phyloP scores from a whole-genome alignment of 2,797 vertebrate genomes.

The Pantherophis alleghaniensis region DNA sequence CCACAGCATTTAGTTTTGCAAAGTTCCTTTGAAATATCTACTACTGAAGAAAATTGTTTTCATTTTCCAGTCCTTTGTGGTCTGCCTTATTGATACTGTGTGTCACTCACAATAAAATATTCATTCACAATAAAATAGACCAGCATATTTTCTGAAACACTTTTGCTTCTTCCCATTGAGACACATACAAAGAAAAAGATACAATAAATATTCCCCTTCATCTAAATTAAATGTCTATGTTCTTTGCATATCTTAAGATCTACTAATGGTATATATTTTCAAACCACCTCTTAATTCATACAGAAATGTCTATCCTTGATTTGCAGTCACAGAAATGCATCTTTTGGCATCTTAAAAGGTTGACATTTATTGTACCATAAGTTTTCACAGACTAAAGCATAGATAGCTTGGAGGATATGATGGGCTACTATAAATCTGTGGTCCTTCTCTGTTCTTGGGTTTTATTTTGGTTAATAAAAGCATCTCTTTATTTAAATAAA shows the following conservation, averaged over 20 bases:
- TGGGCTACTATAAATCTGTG: background rate
- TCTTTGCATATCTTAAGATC: background rate
- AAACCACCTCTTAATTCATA: background rate
- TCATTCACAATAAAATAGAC: background rate
- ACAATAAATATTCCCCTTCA: background rate
- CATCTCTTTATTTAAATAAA: background rate
- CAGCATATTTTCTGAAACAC: background rate
- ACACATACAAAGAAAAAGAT: background rate
- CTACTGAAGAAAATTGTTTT: constrained; percentile 1
- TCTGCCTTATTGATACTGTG: background rate
- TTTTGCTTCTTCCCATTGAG: background rate
- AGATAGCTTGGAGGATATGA: background rate
- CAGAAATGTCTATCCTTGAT: background rate
- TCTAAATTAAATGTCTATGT: background rate
- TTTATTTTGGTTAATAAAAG: background rate
- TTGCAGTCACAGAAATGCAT: background rate
- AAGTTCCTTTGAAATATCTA: background rate
- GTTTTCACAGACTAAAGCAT: background rate
- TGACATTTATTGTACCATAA: background rate
- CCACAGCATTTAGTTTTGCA: background rate
- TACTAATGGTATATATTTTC: background rate
- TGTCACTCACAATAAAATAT: background rate
- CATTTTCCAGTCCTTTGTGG: background rate
- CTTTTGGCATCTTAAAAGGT: background rate
- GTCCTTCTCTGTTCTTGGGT: background rate